Evolutionary conservation across 2,113 vertebrate genomes (phyloP).

Genomic region (Gadus macrocephalus): DNA sequence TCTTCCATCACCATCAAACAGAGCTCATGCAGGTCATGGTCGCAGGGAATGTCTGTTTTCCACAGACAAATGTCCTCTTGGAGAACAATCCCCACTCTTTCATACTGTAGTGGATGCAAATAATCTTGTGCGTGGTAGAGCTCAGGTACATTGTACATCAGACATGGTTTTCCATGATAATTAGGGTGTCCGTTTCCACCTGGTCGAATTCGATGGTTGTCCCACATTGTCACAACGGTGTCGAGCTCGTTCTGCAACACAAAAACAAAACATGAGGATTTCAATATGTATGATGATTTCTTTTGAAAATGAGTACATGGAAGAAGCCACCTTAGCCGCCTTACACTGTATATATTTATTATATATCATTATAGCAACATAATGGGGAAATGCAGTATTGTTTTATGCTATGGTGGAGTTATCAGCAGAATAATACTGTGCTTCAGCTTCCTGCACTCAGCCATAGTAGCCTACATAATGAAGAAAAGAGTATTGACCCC

Average conservation of each 20-base stretch:
- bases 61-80: slow-evolving; percentile 13
- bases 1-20: slow-evolving; percentile 22
- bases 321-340: background rate
- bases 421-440: no score
- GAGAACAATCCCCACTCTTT: slow-evolving; percentile 18
- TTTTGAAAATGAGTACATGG: background rate
- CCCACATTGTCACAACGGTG: slow-evolving; percentile 22
- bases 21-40: slow-evolving; percentile 16
- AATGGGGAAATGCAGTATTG: no score
- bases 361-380: background rate
- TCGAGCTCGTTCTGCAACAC: slow-evolving; percentile 16
- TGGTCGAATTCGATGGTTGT: slow-evolving; percentile 25
- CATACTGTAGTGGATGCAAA: slow-evolving; percentile 19
- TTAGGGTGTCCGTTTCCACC: slow-evolving; percentile 8
- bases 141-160: slow-evolving; percentile 20
- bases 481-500: no score
- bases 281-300: background rate
- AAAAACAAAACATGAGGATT: background rate
- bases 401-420: no score
- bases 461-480: no score
- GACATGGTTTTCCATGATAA: slow-evolving; percentile 14
- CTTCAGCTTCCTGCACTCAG: no score
- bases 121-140: slow-evolving; percentile 18
- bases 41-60: slow-evolving; percentile 23
- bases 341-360: background rate